Percentiles rank a stretch among this genome's conserved stretches.
These are phyloP conservation scores for Capromys pilorides DNA, from an alignment of 2,797 vertebrate species.

Conservation along the genomic window DNA sequence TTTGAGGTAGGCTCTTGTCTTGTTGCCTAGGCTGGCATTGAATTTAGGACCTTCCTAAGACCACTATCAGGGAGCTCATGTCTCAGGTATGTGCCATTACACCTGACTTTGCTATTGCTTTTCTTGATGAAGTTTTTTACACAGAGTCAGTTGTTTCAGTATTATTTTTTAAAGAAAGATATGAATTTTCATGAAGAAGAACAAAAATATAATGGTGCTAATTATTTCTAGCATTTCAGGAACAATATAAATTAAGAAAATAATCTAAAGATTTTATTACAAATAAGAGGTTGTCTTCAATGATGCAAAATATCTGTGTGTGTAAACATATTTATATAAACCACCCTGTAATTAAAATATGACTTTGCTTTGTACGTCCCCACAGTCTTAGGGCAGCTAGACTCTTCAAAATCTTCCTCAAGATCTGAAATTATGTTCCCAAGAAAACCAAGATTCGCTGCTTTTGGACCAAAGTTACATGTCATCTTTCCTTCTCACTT, in stretches of 20 bases:
- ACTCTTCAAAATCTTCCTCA: not conserved
- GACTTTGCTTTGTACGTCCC: not conserved
- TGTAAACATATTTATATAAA: not conserved
- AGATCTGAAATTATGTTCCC: not conserved
- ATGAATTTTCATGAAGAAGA: not conserved
- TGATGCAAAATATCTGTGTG: not conserved
- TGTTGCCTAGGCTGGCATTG: not conserved
- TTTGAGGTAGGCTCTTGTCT: not conserved
- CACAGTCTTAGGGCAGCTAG: not conserved
- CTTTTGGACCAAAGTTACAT: not conserved
- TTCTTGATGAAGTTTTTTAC: not conserved
- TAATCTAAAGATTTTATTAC: not conserved
- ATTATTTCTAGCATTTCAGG: not conserved
- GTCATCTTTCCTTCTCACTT: not conserved
- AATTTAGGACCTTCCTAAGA: not conserved
- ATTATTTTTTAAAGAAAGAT: constrained; percentile 23
- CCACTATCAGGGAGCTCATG: no score
- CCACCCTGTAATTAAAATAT: not conserved
- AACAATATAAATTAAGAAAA: not conserved
- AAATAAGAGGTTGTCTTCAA: not conserved
- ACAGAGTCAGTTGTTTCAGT: not conserved
- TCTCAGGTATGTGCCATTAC: not conserved
- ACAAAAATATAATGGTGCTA: not conserved
- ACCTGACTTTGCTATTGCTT: not conserved
- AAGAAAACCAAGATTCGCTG: not conserved